phyloP scores from a whole-genome alignment of 2,888 invertebrate species.

The Acleris sparsana region DNA sequence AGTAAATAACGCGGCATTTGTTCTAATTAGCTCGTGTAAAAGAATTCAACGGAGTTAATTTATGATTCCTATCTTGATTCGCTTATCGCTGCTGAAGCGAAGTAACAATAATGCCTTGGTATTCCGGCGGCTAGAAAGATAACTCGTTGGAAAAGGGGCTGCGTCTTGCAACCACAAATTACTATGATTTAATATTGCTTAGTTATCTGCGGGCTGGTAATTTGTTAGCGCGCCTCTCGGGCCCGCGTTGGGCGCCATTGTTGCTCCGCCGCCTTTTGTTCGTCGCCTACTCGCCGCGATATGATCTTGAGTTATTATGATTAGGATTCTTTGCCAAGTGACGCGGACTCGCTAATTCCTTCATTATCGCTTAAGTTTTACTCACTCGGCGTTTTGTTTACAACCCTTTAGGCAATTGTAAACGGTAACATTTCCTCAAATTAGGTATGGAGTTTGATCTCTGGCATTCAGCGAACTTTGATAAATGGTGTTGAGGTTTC shows the following conservation, averaged over 20 bases:
- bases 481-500: conserved; percentile 17
- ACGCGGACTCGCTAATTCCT: conserved; percentile 77
- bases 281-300: conserved; percentile 76
- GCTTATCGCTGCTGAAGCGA: conserved; percentile 53
- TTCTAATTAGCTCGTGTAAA: conserved; percentile 22
- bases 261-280: conserved; percentile 79
- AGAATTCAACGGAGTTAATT: conserved; percentile 30
- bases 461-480: conserved; percentile 13
- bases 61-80: conserved; percentile 33
- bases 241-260: conserved; percentile 76
- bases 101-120: conserved; percentile 54
- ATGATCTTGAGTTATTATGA: conserved; percentile 83
- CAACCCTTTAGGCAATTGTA: conserved; percentile 9
- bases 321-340: conserved; percentile 82
- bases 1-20: conserved; percentile 15
- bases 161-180: conserved; percentile 79
- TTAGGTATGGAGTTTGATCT: conserved; percentile 6
- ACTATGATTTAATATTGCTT: conserved; percentile 84
- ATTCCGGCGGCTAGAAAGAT: conserved; percentile 59
- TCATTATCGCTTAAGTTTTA: conserved; percentile 65
- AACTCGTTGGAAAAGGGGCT: conserved; percentile 67
- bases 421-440: conserved; percentile 3
- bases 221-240: conserved; percentile 78
- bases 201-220: conserved; percentile 81
- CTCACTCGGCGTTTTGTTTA: conserved; percentile 25